Percentiles rank a stretch among this genome's conserved stretches.
Evolutionary conservation across 2,888 invertebrate species (phyloP).

Genomic region (Quadriops clusia): DNA sequence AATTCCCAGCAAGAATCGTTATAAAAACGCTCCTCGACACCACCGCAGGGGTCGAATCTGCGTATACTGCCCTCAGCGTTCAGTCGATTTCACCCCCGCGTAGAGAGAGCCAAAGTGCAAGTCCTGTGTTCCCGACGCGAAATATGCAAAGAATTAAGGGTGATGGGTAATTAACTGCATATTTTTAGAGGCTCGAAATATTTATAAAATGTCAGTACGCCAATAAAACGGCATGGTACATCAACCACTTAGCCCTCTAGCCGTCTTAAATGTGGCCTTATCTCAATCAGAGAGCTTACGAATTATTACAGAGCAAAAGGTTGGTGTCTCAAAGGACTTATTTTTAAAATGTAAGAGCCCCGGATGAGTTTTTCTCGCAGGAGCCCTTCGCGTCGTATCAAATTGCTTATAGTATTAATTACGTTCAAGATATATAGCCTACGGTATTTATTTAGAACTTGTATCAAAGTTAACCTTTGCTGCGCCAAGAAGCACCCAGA

Average conservation of each 20-base stretch:
- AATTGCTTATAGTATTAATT: too few relatives aligned
- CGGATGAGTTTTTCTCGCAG: too few relatives aligned
- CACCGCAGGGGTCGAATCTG: conserved; percentile 18
- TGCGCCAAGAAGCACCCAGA: too few relatives aligned
- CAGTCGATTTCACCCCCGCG: conserved; percentile 3
- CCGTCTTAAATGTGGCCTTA: conserved; percentile 15
- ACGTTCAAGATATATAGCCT: too few relatives aligned
- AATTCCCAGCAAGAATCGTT: conserved; percentile 27
- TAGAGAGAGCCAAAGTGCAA: conserved; percentile 25
- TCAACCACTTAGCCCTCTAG: conserved; percentile 27
- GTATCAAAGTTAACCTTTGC: too few relatives aligned
- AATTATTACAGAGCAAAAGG: conserved; percentile 16
- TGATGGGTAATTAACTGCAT: conserved; percentile 39
- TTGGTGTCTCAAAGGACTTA: conserved; percentile 20
- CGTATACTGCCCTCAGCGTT: conserved; percentile 16
- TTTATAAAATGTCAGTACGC: conserved; percentile 42
- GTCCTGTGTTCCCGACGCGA: conserved; percentile 16
- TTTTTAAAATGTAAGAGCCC: conserved; percentile 14
- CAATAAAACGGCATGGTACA: conserved; percentile 44
- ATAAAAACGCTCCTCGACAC: conserved; percentile 23
- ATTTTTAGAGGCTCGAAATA: conserved; percentile 30
- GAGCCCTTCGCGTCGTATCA: too few relatives aligned
- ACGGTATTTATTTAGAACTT: too few relatives aligned
- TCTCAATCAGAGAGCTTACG: conserved; percentile 20
- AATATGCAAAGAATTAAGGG: conserved; percentile 31